Percentiles rank a stretch among this genome's conserved stretches.
These are phyloP conservation scores for Drosophila teissieri DNA, from an alignment of 1,140 invertebrate species.

Conservation along the genomic window DNA sequence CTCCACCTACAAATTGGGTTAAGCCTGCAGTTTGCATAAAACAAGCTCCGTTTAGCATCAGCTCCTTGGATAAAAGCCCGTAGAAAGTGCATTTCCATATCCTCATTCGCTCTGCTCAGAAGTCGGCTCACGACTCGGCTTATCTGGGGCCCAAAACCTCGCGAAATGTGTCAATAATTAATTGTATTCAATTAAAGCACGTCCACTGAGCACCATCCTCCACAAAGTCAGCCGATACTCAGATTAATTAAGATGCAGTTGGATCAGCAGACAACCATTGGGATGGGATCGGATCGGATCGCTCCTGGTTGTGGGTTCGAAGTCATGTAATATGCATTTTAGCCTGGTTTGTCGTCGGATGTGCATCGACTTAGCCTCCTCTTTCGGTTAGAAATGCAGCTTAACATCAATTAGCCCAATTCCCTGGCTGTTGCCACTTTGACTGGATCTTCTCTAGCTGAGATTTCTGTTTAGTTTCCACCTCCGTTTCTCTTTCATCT, in stretches of 20 bases:
- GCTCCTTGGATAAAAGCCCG: conserved; percentile 8
- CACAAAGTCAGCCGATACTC: conserved; percentile 8
- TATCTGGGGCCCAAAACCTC: conserved; percentile 39
- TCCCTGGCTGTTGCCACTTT: conserved; percentile 73
- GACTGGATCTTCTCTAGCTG: conserved; percentile 33
- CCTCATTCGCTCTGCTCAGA: conserved; percentile 28
- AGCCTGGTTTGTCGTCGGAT: conserved; percentile 28
- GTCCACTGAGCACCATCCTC: conserved; percentile 4
- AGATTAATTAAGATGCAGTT: conserved; percentile 73
- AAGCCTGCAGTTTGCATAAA: conserved; percentile 59
- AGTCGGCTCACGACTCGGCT: conserved; percentile 56
- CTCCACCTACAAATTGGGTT: conserved; percentile 60
- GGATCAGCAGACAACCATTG: conserved; percentile 39
- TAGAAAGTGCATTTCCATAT: conserved; percentile 76
- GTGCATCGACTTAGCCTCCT: conserved; percentile 46
- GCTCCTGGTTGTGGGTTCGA: not conserved
- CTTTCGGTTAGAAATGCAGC: conserved; percentile 79
- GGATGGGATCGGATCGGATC: conserved; percentile 29
- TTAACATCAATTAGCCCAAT: conserved; percentile 83
- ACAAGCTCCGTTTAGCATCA: conserved; percentile 34
- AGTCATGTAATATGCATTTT: conserved; percentile 62
- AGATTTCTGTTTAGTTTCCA: conserved; percentile 26
- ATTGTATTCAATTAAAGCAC: conserved; percentile 80
- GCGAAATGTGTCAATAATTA: conserved; percentile 82
- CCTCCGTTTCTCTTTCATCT: conserved; percentile 31